Base-by-base conservation (phyloP, 2,113 vertebrate species). In the Tachycineta bicolor region DNA sequence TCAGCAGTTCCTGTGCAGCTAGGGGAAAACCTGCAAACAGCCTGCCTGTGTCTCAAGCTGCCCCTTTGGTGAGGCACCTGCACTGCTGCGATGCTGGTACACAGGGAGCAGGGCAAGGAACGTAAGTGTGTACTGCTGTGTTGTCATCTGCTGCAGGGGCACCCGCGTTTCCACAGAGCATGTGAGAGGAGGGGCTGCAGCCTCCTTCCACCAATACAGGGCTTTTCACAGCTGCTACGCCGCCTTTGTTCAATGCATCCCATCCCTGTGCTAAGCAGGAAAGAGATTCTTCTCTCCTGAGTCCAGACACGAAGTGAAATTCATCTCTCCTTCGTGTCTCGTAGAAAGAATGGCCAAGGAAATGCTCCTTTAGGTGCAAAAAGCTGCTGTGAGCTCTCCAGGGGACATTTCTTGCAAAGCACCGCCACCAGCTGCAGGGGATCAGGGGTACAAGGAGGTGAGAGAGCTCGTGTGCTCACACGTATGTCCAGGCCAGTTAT, bases 131-230 rank as follows among this genome's bases (percentile, higher is more conserved):
- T 3, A 10, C 4, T 14, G 4, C 58, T 79, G 1, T 13, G 23
- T 1, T 15, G 29, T 2, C 29, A 43, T 3, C 10, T 0, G 10
- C 31, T 68, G 10, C 0, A 2, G 4, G 0, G 8, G 25, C 31
- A 23, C 13, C 41, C 21, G 0, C 11, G 6, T 25, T 70, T 49
- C 28, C 81, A 28, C 0, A 33, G 19, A 24, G 55, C 6, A 2
- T 4, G 39, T 3, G 43, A 67, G 33, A 75, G 24, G 24, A 46
- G 23, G 49, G 62, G 46, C 85, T 71, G 62, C 85, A 82, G 34
- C 23, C n/a, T 83, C 60, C 55, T 87, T 5, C 16, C 21, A 69
- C 26, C 49, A 43, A 6, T 33, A 19, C 3, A 0, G 14, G 29
- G 8, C 16, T 55, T 63, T 56, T 31, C 63, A 20, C 53, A 43